phyloP scores from a whole-genome alignment of 2,797 vertebrate genomes.

The Triplophysa bombifrons region DNA sequence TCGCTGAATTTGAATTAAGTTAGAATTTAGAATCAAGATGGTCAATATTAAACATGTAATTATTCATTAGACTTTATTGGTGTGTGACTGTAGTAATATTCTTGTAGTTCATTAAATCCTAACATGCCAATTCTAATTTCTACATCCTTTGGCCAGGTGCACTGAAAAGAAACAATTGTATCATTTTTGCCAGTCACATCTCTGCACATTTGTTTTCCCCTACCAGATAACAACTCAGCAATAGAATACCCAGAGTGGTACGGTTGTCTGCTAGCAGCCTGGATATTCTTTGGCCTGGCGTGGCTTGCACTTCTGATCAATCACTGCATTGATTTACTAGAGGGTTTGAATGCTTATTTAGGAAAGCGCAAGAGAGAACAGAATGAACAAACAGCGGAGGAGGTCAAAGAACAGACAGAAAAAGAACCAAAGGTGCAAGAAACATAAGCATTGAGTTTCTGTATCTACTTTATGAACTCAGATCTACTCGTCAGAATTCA shows the following conservation, averaged over 20 bases:
- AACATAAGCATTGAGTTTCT: background rate
- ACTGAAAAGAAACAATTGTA: too few relatives aligned
- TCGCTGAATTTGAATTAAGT: slow-evolving; percentile 12
- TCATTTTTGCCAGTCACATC: too few relatives aligned
- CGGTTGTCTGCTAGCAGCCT: slow-evolving; percentile 81
- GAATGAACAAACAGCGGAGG: slow-evolving; percentile 26
- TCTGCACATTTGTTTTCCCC: background rate
- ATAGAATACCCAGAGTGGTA: slow-evolving; percentile 85
- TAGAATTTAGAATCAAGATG: background rate
- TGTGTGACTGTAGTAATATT: too few relatives aligned
- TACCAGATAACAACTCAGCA: slow-evolving; percentile 82
- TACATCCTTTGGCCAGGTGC: too few relatives aligned
- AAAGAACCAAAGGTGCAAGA: slow-evolving; percentile 23
- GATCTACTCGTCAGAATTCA: background rate
- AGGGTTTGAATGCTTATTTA: slow-evolving; percentile 73
- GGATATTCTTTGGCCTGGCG: slow-evolving; percentile 95
- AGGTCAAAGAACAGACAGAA: slow-evolving; percentile 53
- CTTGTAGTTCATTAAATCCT: background rate
- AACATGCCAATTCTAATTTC: background rate
- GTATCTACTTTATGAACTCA: background rate
- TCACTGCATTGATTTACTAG: slow-evolving; percentile 83
- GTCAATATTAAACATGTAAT: too few relatives aligned
- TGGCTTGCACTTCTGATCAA: slow-evolving; percentile 91
- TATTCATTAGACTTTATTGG: too few relatives aligned
- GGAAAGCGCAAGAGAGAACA: background rate